Base-by-base conservation (phyloP, 2,113 vertebrate genomes). In the Phalacrocorax aristotelis region DNA sequence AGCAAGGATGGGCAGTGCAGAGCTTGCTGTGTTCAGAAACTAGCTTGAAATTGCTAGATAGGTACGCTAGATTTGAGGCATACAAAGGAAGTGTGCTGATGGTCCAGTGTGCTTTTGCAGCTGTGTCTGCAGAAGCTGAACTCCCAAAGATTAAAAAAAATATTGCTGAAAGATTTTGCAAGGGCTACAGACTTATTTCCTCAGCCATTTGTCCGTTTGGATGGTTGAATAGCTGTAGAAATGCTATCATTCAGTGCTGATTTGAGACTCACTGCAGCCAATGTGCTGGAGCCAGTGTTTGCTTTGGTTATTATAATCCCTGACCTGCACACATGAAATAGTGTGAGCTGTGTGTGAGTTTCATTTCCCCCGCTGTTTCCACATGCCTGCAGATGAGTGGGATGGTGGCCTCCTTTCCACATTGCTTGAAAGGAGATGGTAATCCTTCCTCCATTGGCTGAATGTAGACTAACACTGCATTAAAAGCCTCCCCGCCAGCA, bases 361-460 rank as follows among this genome's bases (percentile, higher is more conserved):
- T 82, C 66, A 94, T 95, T 96, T 94, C 77, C 89, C 76, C 40
- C 54, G 40, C 77, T 91, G 89, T 87, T 97, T 96, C 89, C 87
- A 95, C 89, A 85, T 79, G 87, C 61, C 74, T 87, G 87, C 64
- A 81, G 81, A 87, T 48, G 84, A 95, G 94, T 94, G 69, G 89
- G 89, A 96, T 87, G 93, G 89, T 94, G 94, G 95, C 70, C 86
- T 95, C 86, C 80, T 95, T 94, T 96, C 72, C 89, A 88, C 72
- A n/a, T 51, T 94, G 76, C 89, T 91, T 87, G 48, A 82, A 87
- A 89, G 69, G 74, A 94, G 91, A 85, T 69, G 61, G 64, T 19
- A 93, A 89, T 96, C 74, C 69, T 89, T 87, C 80, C 87, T 93
- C 66, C 77, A 49, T 57, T 21, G n/a, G 60, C 69, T 83, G 61